Evolutionary conservation across 2,113 vertebrate genomes (phyloP).

Genomic region (Ophiodon elongatus): DNA sequence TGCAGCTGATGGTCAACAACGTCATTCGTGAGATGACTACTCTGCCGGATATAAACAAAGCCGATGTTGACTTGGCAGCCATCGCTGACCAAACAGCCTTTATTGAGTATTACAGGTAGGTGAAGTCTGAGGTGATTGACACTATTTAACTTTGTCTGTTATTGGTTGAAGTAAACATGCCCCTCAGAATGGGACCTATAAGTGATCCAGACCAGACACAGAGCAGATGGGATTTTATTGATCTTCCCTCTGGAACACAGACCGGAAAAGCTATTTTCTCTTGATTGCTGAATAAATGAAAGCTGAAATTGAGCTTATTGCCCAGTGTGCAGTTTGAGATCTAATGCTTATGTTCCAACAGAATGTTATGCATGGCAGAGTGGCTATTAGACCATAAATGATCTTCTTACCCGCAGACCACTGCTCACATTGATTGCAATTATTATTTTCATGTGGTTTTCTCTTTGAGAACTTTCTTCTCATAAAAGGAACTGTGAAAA

Average conservation of each 20-base stretch:
- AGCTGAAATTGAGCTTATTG: conserved; percentile 62
- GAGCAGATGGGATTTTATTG: conserved; percentile 66
- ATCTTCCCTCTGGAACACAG: conserved; percentile 52
- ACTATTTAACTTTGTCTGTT: conserved; percentile 27
- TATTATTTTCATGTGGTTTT: conserved; percentile 38
- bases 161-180: conserved; percentile 32
- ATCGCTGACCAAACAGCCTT: conserved; percentile 80
- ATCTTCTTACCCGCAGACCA: conserved; percentile 36
- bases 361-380: conserved; percentile 38
- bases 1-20: conserved; percentile 88
- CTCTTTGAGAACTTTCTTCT: conserved; percentile 28
- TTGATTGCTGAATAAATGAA: conserved; percentile 66
- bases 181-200: conserved; percentile 14
- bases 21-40: conserved; percentile 87
- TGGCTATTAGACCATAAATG: conserved; percentile 51
- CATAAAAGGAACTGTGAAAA: not conserved
- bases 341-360: conserved; percentile 21
- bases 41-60: conserved; percentile 84
- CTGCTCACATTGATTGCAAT: conserved; percentile 49
- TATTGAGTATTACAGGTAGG: conserved; percentile 92
- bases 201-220: conserved; percentile 41
- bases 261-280: conserved; percentile 62
- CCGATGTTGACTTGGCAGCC: conserved; percentile 81
- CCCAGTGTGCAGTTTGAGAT: conserved; percentile 37
- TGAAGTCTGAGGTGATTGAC: conserved; percentile 6